Conservation (phyloP, 2,888 invertebrate genomes). For the Aporophyla lueneburgensis region DNA sequence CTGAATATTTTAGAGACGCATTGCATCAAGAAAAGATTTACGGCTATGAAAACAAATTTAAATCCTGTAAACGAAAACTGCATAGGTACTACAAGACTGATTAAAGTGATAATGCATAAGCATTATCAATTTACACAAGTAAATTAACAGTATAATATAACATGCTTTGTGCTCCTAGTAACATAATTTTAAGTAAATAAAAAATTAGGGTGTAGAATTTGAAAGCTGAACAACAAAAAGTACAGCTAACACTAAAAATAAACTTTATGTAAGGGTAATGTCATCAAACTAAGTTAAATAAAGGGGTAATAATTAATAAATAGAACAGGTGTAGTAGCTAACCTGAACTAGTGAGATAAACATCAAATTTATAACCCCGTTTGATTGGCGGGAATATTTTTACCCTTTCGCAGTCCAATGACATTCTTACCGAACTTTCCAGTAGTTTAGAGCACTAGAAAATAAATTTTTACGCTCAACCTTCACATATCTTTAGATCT, state of each 20-base stretch:
- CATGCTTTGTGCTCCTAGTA: constrained; percentile 26
- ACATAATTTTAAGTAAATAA: constrained; percentile 30
- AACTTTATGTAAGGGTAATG: constrained; percentile 47
- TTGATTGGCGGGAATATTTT: constrained; percentile 96
- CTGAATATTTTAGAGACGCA: background rate
- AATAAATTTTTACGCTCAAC: constrained; percentile 83
- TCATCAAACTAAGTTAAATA: constrained; percentile 65
- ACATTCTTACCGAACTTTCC: constrained; percentile 94
- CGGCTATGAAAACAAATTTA: background rate
- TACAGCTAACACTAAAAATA: constrained; percentile 51
- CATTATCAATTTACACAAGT: no score
- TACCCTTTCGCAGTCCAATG: constrained; percentile 94
- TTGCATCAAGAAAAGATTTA: background rate
- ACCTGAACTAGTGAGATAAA: constrained; percentile 97
- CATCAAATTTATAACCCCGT: constrained; percentile 95
- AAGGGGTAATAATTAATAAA: constrained; percentile 37
- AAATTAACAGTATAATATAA: constrained; percentile 1
- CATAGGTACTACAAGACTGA: background rate
- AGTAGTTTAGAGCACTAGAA: constrained; percentile 93
- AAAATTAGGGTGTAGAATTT: constrained; percentile 6
- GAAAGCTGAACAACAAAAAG: constrained; percentile 27
- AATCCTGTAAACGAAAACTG: background rate
- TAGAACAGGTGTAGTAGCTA: constrained; percentile 78
- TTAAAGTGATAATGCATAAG: background rate
- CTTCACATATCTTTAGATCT: constrained; percentile 65